These are phyloP conservation scores for Babyrousa celebensis DNA, from an alignment of 2,797 vertebrate species.

Conservation along the genomic window DNA sequence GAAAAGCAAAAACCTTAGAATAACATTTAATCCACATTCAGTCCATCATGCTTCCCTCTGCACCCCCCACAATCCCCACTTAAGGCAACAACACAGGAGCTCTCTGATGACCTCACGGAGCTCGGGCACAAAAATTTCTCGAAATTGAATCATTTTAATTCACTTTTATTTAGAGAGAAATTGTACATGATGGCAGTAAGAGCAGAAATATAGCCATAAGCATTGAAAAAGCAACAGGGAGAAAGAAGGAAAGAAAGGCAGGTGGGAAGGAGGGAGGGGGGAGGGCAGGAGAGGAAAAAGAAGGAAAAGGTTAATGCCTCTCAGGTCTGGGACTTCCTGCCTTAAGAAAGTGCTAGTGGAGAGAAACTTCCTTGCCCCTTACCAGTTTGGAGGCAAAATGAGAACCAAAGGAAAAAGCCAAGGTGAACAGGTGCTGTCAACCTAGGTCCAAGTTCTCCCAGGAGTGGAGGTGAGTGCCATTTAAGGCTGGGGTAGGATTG, in stretches of 20 bases:
- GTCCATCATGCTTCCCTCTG: constrained; percentile 1
- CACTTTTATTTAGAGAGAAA: constrained; percentile 51
- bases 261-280: no score
- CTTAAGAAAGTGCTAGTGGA: background rate
- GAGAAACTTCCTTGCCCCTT: background rate
- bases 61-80: background rate
- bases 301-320: background rate
- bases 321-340: background rate
- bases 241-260: no score
- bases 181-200: background rate
- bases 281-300: background rate
- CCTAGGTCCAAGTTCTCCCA: background rate
- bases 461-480: background rate
- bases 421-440: background rate
- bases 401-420: background rate
- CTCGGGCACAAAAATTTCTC: background rate
- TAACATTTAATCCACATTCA: constrained; percentile 38
- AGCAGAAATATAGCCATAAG: background rate
- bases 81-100: background rate
- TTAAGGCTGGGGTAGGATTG: background rate
- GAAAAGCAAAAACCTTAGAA: constrained; percentile 49
- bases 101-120: background rate
- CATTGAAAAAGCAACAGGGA: background rate
- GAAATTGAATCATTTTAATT: constrained; percentile 20
- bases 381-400: constrained; percentile 11